Evolutionary conservation across 2,797 vertebrate genomes (phyloP), one percentile per base, ranked within the genome.

Genomic region (Buphagus erythrorhynchus): DNA sequence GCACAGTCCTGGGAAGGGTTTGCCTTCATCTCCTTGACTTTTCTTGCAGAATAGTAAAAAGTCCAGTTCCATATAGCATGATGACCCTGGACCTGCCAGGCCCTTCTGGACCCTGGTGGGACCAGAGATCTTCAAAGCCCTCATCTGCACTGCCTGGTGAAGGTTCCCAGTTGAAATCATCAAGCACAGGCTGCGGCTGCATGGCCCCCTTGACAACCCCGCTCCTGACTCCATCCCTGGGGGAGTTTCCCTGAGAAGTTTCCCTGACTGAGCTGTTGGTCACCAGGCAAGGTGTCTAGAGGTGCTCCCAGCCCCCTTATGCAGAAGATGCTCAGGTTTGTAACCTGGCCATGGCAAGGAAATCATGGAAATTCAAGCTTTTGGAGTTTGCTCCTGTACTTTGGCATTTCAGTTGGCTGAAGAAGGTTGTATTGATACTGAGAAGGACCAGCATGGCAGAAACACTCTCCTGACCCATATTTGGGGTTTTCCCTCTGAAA

Each of bases 191-290:
- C 25, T 35, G 49, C 19, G 45, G 51, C 48, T 49, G 12, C 31
- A 1, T 0, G 1, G 24, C 11, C 21, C 74, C 73, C 57, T 11
- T 1, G 2, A 1, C 48, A 49, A n/a, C 15, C 25, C 26, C 58
- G 35, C n/a, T 57, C 38, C 77, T n/a, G 63, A 13, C 13, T 57
- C 48, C 52, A 22, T 76, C 61, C 35, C 25, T 1, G 2, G 2
- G 17, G 40, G 11, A 33, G 6, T 21, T 11, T 46, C n/a, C n/a
- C 19, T 31, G 17, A 15, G n/a, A 78, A 75, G 76, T 58, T 77
- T 36, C 38, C 57, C 65, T 2, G 15, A 4, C 11, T 6, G 8
- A 66, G 12, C 35, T 45, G 21, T 14, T 1, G 0, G 25, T 43
- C 61, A 18, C 57, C 1, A 1, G 29, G 5, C 12, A 45, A 16